Evolutionary conservation across 2,888 invertebrate genomes (phyloP).

Genomic region (Callinectes sapidus): DNA sequence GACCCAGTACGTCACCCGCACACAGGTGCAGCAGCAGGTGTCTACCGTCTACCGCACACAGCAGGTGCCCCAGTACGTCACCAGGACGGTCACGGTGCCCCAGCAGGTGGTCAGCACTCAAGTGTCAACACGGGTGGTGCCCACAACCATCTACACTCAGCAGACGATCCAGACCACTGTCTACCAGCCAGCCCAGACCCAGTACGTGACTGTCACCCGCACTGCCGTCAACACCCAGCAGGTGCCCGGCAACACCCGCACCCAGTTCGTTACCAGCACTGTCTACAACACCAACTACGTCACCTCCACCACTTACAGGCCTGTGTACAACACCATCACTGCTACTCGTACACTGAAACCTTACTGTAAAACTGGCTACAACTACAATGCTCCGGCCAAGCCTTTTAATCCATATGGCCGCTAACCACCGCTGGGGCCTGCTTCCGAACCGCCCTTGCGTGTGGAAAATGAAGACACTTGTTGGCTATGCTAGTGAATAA

Average conservation of each 20-base stretch:
- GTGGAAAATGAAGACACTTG: background rate
- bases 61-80: slow-evolving; percentile 59
- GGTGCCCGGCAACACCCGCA: slow-evolving; percentile 58
- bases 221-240: slow-evolving; percentile 57
- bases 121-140: slow-evolving; percentile 57
- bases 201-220: slow-evolving; percentile 52
- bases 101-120: slow-evolving; percentile 58
- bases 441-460: background rate
- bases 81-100: slow-evolving; percentile 66
- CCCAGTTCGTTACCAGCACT: slow-evolving; percentile 56
- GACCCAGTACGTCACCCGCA: slow-evolving; percentile 64
- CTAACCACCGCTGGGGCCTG: background rate
- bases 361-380: slow-evolving; percentile 55
- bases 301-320: slow-evolving; percentile 60
- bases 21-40: slow-evolving; percentile 56
- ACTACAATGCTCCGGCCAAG: slow-evolving; percentile 41
- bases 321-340: slow-evolving; percentile 45
- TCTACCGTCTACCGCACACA: slow-evolving; percentile 50
- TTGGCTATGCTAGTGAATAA: background rate
- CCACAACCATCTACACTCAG: slow-evolving; percentile 59
- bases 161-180: slow-evolving; percentile 52
- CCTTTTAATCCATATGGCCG: slow-evolving; percentile 42
- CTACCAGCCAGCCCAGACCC: slow-evolving; percentile 59
- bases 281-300: slow-evolving; percentile 64
- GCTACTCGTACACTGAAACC: slow-evolving; percentile 41